Evolutionary conservation across 2,888 invertebrate genomes (phyloP).

Genomic region (Caenorhabditis imperialis): DNA sequence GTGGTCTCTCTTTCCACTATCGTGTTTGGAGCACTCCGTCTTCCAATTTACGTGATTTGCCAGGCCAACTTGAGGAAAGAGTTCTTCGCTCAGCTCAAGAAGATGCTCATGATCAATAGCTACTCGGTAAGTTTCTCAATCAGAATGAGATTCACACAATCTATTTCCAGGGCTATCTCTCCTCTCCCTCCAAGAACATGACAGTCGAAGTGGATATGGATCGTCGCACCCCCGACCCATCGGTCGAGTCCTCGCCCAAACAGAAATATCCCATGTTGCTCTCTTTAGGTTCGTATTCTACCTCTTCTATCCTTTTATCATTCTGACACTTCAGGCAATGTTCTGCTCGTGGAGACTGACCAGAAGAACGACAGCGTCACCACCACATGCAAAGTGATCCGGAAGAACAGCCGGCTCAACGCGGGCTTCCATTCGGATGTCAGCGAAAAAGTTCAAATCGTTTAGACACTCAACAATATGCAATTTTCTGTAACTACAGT

Average conservation of each 20-base stretch:
- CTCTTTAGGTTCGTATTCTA: slow-evolving; percentile 28
- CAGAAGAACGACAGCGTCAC: slow-evolving; percentile 10
- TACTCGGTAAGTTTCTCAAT: slow-evolving; percentile 20
- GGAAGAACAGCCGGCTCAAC: slow-evolving; percentile 9
- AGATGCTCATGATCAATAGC: slow-evolving; percentile 21
- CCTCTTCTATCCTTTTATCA: neutral
- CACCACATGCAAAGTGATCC: slow-evolving; percentile 42
- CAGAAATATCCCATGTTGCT: slow-evolving; percentile 49
- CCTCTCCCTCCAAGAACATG: slow-evolving; percentile 31
- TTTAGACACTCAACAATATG: slow-evolving; percentile 13
- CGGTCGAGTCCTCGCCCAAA: slow-evolving; percentile 11
- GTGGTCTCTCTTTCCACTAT: slow-evolving; percentile 70
- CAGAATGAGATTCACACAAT: neutral
- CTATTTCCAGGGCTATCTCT: slow-evolving; percentile 23
- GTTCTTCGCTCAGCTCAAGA: slow-evolving; percentile 51
- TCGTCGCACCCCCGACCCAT: slow-evolving; percentile 36
- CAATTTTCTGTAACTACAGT: too few relatives aligned
- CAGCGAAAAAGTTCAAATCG: slow-evolving; percentile 50
- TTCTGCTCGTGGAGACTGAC: slow-evolving; percentile 49
- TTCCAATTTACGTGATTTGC: slow-evolving; percentile 73
- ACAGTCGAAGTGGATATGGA: slow-evolving; percentile 38
- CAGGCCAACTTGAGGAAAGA: slow-evolving; percentile 64
- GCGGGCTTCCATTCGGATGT: slow-evolving; percentile 26
- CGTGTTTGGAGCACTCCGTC: slow-evolving; percentile 72
- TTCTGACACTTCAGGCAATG: slow-evolving; percentile 24